Evolutionary conservation across 2,113 vertebrate genomes (phyloP).

Genomic region (Dasyprocta punctata): DNA sequence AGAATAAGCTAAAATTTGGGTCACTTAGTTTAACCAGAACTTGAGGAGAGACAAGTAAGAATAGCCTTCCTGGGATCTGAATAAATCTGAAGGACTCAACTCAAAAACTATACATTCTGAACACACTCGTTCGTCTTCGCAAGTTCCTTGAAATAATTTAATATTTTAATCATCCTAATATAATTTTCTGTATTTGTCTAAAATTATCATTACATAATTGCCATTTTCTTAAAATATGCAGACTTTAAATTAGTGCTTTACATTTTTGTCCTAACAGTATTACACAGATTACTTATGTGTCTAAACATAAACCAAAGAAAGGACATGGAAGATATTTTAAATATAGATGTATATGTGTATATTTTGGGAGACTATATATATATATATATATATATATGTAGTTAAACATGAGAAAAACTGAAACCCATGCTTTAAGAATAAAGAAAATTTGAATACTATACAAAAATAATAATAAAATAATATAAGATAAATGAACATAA

Average conservation of each 20-base stretch:
- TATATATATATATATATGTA: not conserved
- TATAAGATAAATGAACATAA: not conserved
- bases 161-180: not conserved
- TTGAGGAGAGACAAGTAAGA: not conserved
- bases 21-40: not conserved
- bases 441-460: not conserved
- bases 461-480: not conserved
- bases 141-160: not conserved
- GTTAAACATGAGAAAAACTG: not conserved
- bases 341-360: not conserved
- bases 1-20: not conserved
- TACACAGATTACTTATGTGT: not conserved
- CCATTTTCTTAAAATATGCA: not conserved
- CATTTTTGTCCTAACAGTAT: not conserved
- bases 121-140: not conserved
- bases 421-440: not conserved
- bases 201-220: not conserved
- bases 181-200: not conserved
- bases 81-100: not conserved
- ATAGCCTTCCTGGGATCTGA: not conserved
- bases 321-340: not conserved
- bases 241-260: not conserved
- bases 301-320: not conserved
- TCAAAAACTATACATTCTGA: not conserved
- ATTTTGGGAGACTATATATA: not conserved